phyloP scores from a whole-genome alignment of 2,113 vertebrate genomes.

The Dicerorhinus sumatrensis region DNA sequence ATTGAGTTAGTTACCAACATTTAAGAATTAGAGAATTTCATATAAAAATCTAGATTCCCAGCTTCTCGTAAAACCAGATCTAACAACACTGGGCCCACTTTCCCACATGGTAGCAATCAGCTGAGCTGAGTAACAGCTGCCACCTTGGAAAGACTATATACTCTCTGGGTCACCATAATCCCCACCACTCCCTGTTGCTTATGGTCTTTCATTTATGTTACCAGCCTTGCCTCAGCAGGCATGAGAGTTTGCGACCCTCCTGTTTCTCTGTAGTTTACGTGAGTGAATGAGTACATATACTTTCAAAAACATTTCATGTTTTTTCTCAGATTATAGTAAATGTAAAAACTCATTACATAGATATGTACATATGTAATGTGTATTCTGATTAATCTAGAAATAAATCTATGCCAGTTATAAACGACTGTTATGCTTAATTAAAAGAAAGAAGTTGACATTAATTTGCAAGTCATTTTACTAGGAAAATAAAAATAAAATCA shows the following conservation, averaged over 20 bases:
- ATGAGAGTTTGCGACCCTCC: background rate
- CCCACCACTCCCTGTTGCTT: background rate
- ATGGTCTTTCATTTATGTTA: background rate
- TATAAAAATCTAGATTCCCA: slow-evolving; percentile 1
- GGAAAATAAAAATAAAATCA: slow-evolving; percentile 35
- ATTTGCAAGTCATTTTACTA: slow-evolving; percentile 2
- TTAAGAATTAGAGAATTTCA: slow-evolving; percentile 29
- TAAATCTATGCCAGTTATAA: background rate
- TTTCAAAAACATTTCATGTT: slow-evolving; percentile 6
- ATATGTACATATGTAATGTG: background rate
- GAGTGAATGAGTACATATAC: background rate
- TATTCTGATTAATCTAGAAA: slow-evolving; percentile 18
- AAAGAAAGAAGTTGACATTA: background rate
- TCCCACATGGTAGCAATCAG: slow-evolving; percentile 25
- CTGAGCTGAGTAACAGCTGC: background rate
- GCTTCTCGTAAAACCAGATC: background rate
- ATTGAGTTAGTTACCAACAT: background rate
- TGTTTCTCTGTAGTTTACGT: slow-evolving; percentile 31
- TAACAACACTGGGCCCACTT: slow-evolving; percentile 1
- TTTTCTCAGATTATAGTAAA: slow-evolving; percentile 33
- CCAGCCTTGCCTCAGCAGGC: background rate
- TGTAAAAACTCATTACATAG: background rate
- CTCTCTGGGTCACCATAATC: background rate
- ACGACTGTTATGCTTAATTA: background rate
- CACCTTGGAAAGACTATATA: background rate